Conservation (phyloP, 2,888 invertebrate genomes). For the Sphinx pinastri region DNA sequence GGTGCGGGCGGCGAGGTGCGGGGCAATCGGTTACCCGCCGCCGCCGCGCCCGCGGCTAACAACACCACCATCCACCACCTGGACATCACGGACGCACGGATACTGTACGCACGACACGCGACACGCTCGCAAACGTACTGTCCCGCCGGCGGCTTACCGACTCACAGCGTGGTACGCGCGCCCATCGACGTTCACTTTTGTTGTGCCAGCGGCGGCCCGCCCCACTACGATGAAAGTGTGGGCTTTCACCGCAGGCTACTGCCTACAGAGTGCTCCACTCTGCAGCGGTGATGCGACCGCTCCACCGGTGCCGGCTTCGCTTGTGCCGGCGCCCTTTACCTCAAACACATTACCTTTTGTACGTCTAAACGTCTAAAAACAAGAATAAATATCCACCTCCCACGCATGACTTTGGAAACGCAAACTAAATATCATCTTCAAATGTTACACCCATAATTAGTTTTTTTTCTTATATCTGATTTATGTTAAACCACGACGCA, state of each 20-base stretch:
- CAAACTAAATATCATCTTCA: constrained; percentile 11
- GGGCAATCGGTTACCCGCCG: constrained; percentile 74
- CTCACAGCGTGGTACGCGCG: constrained; percentile 63
- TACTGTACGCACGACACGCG: constrained; percentile 61
- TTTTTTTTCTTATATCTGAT: not conserved
- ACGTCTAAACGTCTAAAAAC: not conserved
- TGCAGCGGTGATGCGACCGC: not conserved
- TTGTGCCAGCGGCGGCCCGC: constrained; percentile 61
- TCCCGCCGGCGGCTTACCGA: constrained; percentile 62
- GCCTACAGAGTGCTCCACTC: constrained; percentile 36
- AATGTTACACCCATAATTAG: constrained; percentile 3
- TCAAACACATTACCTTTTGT: not conserved
- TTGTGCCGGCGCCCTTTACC: not conserved
- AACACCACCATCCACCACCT: constrained; percentile 75
- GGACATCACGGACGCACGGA: constrained; percentile 64
- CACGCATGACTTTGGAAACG: constrained; percentile 13
- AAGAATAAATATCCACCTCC: not conserved
- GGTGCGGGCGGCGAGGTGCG: constrained; percentile 73
- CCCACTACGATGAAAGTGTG: constrained; percentile 78
- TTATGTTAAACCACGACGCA: constrained; percentile 8
- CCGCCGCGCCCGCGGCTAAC: constrained; percentile 67
- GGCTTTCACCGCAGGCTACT: constrained; percentile 72
- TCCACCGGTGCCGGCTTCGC: not conserved
- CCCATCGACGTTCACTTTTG: constrained; percentile 76
- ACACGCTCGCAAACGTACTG: constrained; percentile 67